Conservation (phyloP, 2,888 invertebrate species). For the Hemicrepidius hirtus region DNA sequence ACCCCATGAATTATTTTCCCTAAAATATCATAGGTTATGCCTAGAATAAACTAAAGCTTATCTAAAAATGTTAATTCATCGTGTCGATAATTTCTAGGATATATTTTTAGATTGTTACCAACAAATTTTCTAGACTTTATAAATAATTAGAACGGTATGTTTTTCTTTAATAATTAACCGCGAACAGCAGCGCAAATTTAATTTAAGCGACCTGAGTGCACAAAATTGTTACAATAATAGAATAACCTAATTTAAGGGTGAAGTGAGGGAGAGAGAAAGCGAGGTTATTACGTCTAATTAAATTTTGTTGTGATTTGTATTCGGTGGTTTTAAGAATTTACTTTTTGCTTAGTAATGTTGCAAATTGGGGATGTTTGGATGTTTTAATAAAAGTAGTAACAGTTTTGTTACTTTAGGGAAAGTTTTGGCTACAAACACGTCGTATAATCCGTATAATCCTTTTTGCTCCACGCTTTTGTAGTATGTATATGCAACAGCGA, state of each 20-base stretch:
- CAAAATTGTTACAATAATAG: constrained; percentile 52
- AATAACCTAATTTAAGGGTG: constrained; percentile 50
- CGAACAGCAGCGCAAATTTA: constrained; percentile 46
- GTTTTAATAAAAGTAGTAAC: not conserved
- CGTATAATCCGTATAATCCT: constrained; percentile 20
- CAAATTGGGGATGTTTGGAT: too few relatives aligned
- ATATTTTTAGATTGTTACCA: constrained; percentile 8
- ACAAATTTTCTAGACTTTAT: not conserved
- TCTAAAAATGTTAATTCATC: constrained; percentile 28
- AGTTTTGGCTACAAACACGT: not conserved
- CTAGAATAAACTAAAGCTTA: not conserved
- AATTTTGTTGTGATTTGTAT: constrained; percentile 53
- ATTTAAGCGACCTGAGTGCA: constrained; percentile 46
- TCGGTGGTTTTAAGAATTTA: constrained; percentile 42
- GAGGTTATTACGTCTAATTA: constrained; percentile 53
- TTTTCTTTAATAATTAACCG: constrained; percentile 46
- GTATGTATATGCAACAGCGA: constrained; percentile 13
- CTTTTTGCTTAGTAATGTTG: too few relatives aligned
- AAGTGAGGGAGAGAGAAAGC: constrained; percentile 36
- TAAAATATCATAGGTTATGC: constrained; percentile 27
- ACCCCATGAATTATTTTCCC: not conserved
- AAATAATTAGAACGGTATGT: constrained; percentile 44
- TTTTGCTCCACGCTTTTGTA: constrained; percentile 8
- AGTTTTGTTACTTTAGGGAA: not conserved
- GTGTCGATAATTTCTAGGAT: constrained; percentile 13